Evolutionary conservation across 2,888 invertebrate species (phyloP), one percentile per base, ranked within the genome.

Genomic region (Acanthopleura granulata): DNA sequence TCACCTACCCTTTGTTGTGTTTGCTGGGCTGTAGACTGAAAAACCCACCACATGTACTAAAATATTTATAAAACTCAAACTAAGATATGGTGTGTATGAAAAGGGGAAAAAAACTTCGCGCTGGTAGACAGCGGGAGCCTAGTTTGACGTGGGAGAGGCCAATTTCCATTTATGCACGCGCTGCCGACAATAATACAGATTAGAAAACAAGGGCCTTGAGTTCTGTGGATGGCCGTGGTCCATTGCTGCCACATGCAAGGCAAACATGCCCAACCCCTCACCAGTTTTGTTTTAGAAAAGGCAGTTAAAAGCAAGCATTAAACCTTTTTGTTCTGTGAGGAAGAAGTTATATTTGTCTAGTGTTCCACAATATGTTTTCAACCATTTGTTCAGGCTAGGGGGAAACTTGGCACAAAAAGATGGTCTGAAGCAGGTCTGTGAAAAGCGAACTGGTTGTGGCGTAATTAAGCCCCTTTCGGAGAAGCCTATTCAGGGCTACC

Each of bases 261-360:
- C 25, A 66, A 66, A 66, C 66, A 66, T 66, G 16, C 15, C 25
- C 29, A 66, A 15, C 22, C 16, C 22, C 25, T 27, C 29, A 27
- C 25, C 66, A 66, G 66, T 66, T 66, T 66, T 66, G 66, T 66
- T 66, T 66, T 27, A 66, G 66, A 66, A 66, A 66, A 22, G 29
- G 66, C 66, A 66, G 66, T 27, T 66, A 66, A 66, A 66, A 66
- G 66, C 66, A 66, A 66, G 66, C 66, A 66, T 66, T 27, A 66
- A 66, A 66, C 27, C 25, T 57, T 66, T 66, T 66, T 66, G 66
- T 66, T 6, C 25, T 22, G 25, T 3, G 6, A 66, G 66, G 66
- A 66, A 66, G 29, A 27, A 66, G 66, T 66, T 66, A 27, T 66
- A 66, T 66, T 66, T 66, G 66, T 27, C 29, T 66, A 66, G 66